Evolutionary conservation across 2,797 vertebrate species (phyloP).

Genomic region (Sebastes paucispinis): DNA sequence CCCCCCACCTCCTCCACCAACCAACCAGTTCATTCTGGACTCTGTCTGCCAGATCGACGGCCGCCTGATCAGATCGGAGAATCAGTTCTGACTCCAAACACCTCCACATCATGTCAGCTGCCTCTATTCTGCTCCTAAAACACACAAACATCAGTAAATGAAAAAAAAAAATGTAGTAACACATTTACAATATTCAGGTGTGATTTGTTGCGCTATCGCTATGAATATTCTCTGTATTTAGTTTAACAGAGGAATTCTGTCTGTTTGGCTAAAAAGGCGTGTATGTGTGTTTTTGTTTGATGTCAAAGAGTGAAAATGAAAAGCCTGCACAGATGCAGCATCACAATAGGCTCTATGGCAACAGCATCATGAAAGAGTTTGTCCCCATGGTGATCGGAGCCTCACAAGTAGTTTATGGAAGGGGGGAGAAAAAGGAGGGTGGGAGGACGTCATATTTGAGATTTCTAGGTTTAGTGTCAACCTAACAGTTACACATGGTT

Average conservation of each 20-base stretch:
- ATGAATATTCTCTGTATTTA: background rate
- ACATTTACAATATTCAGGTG: background rate
- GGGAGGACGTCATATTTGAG: background rate
- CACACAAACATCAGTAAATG: background rate
- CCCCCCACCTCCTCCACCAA: background rate
- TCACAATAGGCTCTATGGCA: slow-evolving; percentile 80
- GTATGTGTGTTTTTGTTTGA: slow-evolving; percentile 26
- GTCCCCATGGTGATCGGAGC: slow-evolving; percentile 79
- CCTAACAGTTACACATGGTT: background rate
- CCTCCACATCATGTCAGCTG: slow-evolving; percentile 1
- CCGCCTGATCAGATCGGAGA: slow-evolving; percentile 15
- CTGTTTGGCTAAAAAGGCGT: background rate
- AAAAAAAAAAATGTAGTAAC: background rate
- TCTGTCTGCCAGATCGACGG: slow-evolving; percentile 15
- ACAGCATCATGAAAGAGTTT: slow-evolving; percentile 79
- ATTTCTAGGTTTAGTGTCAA: slow-evolving; percentile 1
- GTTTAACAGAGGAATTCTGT: slow-evolving; percentile 18
- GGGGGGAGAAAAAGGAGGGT: slow-evolving; percentile 24
- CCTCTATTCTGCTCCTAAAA: background rate
- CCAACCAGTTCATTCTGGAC: slow-evolving; percentile 78
- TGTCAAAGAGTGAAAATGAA: slow-evolving; percentile 68
- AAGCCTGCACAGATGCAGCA: slow-evolving; percentile 58
- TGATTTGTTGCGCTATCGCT: background rate
- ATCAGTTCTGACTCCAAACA: slow-evolving; percentile 12
- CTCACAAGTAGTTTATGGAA: slow-evolving; percentile 63